Percentiles rank a stretch among this genome's conserved stretches.
Evolutionary conservation across 2,113 vertebrate species (phyloP).

Genomic region (Eurypyga helias): DNA sequence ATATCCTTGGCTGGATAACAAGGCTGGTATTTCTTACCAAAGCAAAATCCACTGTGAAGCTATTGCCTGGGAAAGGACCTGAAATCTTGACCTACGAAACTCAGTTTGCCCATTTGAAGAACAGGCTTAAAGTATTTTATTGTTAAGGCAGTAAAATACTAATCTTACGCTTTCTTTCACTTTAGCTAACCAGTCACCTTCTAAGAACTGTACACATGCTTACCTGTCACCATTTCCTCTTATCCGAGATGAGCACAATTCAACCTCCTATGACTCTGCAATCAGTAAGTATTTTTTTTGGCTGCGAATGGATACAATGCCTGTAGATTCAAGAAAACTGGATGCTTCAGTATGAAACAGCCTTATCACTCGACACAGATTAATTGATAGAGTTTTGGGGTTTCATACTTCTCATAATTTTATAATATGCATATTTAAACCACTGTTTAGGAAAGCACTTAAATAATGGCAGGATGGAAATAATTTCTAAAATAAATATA

Average conservation of each 20-base stretch:
- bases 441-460: not conserved
- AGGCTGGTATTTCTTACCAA: not conserved
- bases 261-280: slow-evolving; percentile 87
- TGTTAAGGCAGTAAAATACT: not conserved
- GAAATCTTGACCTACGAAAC: not conserved
- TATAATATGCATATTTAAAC: not conserved
- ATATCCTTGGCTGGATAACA: not conserved
- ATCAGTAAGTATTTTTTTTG: slow-evolving; percentile 84
- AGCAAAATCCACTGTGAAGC: not conserved
- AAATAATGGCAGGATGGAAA: not conserved
- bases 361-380: not conserved
- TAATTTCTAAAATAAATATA: not conserved
- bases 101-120: not conserved
- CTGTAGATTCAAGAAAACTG: not conserved
- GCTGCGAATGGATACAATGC: not conserved
- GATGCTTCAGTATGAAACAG: not conserved
- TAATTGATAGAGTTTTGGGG: slow-evolving; percentile 6
- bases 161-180: not conserved
- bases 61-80: not conserved
- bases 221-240: slow-evolving; percentile 93
- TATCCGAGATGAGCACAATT: slow-evolving; percentile 83
- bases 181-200: slow-evolving; percentile 87
- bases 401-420: not conserved
- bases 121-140: not conserved
- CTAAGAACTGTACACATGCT: slow-evolving; percentile 87